Conservation (phyloP, 2,113 vertebrate species). For the Opisthocomus hoazin region DNA sequence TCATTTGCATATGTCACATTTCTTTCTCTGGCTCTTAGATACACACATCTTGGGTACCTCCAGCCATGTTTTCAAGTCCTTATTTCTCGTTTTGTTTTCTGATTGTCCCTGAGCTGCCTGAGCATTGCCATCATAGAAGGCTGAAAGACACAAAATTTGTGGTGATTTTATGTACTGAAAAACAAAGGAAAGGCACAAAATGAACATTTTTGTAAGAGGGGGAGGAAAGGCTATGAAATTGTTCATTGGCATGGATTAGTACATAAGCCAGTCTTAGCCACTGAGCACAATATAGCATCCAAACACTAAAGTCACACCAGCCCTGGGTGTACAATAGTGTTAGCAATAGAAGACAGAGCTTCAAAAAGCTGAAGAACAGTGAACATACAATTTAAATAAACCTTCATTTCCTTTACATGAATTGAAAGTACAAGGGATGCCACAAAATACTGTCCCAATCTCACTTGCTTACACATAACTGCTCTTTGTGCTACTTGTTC, state of each 20-base stretch:
- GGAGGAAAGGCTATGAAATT: background rate
- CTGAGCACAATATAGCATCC: background rate
- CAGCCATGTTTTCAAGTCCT: background rate
- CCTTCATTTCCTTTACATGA: background rate
- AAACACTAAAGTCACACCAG: background rate
- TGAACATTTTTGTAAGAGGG: background rate
- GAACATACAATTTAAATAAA: background rate
- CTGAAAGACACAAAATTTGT: background rate
- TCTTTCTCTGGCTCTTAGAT: background rate
- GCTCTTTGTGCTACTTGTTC: background rate
- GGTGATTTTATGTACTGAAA: background rate
- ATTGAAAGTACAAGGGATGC: background rate
- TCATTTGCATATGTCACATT: background rate
- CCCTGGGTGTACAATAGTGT: background rate
- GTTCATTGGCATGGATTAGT: background rate
- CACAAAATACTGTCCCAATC: background rate
- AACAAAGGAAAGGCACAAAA: background rate
- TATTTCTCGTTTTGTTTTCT: background rate
- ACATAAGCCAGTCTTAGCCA: background rate
- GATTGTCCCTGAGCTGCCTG: background rate
- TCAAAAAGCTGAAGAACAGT: background rate
- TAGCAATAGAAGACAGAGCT: background rate
- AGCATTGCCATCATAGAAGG: background rate
- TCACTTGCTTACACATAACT: background rate
- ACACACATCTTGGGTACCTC: background rate